Evolutionary conservation across 1,140 invertebrate genomes (phyloP), one percentile per base, ranked within the genome.

Genomic region (Lutraria rhynchaena): DNA sequence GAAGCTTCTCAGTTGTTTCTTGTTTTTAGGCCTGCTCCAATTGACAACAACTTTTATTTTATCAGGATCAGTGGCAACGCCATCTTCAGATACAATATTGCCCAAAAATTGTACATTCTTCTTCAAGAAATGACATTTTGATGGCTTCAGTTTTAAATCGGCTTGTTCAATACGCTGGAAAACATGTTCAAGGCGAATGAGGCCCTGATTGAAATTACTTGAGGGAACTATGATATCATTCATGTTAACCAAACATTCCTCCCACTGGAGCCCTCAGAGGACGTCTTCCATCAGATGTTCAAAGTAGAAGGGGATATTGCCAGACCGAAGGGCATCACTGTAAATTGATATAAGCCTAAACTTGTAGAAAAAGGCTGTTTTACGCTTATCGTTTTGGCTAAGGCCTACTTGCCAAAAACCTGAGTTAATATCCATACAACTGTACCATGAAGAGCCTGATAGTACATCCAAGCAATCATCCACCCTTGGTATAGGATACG

Each of bases 401-500:
- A 41, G 37, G 4, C 60, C 60, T 7, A 37, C 60, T 22, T 63
- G 60, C 19, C 33, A 63, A 63, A 63, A 63, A 9, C 60, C 33
- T 9, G 55, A 41, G 22, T 24, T 51, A 17, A 31, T 5, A 29
- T 73, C 69, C 49, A 73, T 29, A 5, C 1, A 11, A 29, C 35
- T 55, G 31, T 55, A 73, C 69, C 51, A 73, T 22, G 24, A 27
- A 11, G 65, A 22, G 1, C 65, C 65, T 5, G 37, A 15, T 5
- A 69, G 24, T 27, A 44, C 22, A 49, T 69, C 81, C 37, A 85
- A 65, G 19, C 61, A 80, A 41, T 84, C 84, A 22, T 88, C 85
- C 3, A 57, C 24, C 22, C 85, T 83, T 0, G 85, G 85, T 19
- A 89, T 81, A 5, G 83, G 81, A 27, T 87, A 80, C 33, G 78